Conservation (phyloP, 2,888 invertebrate species). For the Eumerus sabulonum region DNA sequence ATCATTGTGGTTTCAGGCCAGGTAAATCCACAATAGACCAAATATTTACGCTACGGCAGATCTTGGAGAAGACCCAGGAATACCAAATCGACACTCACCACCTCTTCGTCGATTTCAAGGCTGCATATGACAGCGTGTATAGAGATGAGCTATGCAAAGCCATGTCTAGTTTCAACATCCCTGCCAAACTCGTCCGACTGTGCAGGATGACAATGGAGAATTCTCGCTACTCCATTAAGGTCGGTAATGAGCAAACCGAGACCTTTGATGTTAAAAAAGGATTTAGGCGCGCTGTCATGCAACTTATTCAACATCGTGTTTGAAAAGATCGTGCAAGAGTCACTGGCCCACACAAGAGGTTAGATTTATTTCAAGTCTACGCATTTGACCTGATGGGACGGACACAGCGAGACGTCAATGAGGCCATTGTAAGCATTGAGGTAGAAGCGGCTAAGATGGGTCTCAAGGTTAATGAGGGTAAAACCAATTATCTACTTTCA, state of each 20-base stretch:
- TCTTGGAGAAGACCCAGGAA: too few relatives aligned
- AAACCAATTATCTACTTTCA: too few relatives aligned
- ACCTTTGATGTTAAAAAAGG: slow-evolving; percentile 3
- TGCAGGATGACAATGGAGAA: too few relatives aligned
- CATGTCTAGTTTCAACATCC: too few relatives aligned
- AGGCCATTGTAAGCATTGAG: background rate
- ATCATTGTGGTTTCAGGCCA: too few relatives aligned
- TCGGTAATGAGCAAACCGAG: too few relatives aligned
- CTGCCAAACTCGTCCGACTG: too few relatives aligned
- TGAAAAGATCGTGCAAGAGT: background rate
- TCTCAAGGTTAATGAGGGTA: background rate
- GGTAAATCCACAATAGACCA: too few relatives aligned
- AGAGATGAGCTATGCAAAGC: too few relatives aligned
- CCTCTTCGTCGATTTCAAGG: background rate
- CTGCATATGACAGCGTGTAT: too few relatives aligned
- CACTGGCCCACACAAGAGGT: background rate
- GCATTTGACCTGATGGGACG: background rate
- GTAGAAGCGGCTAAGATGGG: slow-evolving; percentile 3
- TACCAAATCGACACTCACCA: background rate
- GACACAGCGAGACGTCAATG: slow-evolving; percentile 1
- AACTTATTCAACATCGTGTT: slow-evolving; percentile 2
- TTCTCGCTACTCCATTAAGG: too few relatives aligned
- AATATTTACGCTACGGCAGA: too few relatives aligned
- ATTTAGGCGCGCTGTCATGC: slow-evolving; percentile 3
- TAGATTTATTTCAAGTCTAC: background rate